Percentiles rank a stretch among this genome's conserved stretches.
These are phyloP conservation scores for Sceloporus tristichus DNA, from an alignment of 2,113 vertebrate genomes.

Conservation along the genomic window DNA sequence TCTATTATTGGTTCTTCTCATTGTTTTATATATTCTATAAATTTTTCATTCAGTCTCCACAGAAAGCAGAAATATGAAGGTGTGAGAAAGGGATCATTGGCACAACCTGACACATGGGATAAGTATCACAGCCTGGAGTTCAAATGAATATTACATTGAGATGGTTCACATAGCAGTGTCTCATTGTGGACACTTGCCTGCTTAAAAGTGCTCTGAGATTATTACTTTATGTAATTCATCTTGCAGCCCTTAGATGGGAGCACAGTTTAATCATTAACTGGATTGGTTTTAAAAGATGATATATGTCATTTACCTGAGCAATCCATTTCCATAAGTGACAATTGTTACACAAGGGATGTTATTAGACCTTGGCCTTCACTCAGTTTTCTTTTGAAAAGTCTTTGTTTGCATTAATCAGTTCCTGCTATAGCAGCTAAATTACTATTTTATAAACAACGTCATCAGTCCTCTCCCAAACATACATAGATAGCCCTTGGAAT, in stretches of 20 bases:
- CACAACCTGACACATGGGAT: fast-evolving
- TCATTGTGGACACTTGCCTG: background rate
- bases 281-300: conserved; percentile 37
- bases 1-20: conserved; percentile 27
- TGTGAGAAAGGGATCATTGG: background rate
- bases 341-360: conserved; percentile 29
- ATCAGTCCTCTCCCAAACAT: background rate
- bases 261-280: conserved; percentile 69
- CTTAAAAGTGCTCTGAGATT: conserved; percentile 28
- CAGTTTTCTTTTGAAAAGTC: conserved; percentile 5
- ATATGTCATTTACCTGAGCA: background rate
- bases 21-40: background rate
- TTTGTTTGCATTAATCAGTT: background rate
- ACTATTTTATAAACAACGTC: background rate
- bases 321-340: background rate
- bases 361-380: conserved; percentile 26
- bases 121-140: background rate
- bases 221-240: conserved; percentile 20
- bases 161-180: background rate
- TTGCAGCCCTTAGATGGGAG: conserved; percentile 37
- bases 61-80: conserved; percentile 16
- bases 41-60: conserved; percentile 38
- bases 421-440: background rate
- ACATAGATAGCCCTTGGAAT: background rate
- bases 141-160: background rate